Evolutionary conservation across 2,797 vertebrate genomes (phyloP), one percentile per base, ranked within the genome.

Genomic region (Acipenser transmontanus): DNA sequence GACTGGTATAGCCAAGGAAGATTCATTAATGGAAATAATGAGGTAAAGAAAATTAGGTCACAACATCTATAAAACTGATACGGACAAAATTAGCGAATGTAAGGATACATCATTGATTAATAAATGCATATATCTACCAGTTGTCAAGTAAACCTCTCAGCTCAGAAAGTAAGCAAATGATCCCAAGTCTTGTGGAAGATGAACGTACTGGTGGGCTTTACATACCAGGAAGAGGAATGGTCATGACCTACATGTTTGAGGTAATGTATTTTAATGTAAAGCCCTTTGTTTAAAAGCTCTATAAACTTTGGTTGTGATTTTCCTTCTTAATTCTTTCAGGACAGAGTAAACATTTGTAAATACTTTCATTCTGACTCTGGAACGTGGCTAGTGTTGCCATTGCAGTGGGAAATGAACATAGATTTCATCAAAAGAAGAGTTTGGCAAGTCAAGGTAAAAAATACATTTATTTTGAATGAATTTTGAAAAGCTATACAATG

Each of bases 211-310:
- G 78, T 57, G 78, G 72, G 60, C 60, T 82, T 65, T 75, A 78
- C 72, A 76, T 87, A 74, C 82, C 82, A 1, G 85, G 81, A 20
- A 83, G 72, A 77, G 85, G 85, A 60, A 82, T 73, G 59, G 75
- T 87, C 73, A 83, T 80, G 75, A 85, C 82, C 3, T 85, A 84
- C 69, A 84, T 82, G 79, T 87, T 87, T 62, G 82, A 87, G 85
- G 85, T 86, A 70, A 76, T 54, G 11, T 7, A 51, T 13, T 10
- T 52, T 7, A 60, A 61, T 51, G n/a, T 61, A 3, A 8, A 4
- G 48, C 4, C 6, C 50, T 11, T 9, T 6, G 34, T 10, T 12
- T 20, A 6, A 13, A 57, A 65, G 17, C 34, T 10, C 6, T 8
- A 34, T 54, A 34, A 47, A 34, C 34, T 34, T 34, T 34, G 34